A percentile compares a stretch with the other conserved stretches of the same genome.
Evolutionary conservation across 2,113 vertebrate species (phyloP).

Genomic region (Spheniscus mendiculus): DNA sequence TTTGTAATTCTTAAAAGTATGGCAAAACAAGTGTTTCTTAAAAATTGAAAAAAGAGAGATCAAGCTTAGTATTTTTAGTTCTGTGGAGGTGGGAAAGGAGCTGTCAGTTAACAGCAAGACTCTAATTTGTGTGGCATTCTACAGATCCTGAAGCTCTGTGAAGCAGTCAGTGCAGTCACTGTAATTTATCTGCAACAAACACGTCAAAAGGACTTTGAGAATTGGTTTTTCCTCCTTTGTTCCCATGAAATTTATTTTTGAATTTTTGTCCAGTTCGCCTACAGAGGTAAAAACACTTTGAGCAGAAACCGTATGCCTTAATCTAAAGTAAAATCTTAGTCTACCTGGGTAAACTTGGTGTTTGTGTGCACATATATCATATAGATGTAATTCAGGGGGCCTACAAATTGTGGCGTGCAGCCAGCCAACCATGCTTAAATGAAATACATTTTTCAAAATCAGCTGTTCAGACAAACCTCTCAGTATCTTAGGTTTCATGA

Average conservation of each 20-base stretch:
- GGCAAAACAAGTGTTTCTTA: background rate
- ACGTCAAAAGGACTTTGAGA: background rate
- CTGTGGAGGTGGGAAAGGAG: conserved; percentile 25
- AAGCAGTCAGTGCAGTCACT: conserved; percentile 7
- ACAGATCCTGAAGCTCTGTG: background rate
- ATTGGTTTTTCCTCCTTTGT: background rate
- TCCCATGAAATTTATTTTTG: background rate
- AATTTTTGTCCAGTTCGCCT: background rate
- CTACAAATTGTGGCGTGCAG: background rate
- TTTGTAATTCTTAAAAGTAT: background rate
- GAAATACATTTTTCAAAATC: background rate
- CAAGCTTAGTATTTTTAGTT: conserved; percentile 48
- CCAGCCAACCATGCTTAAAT: background rate
- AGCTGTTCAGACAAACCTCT: background rate
- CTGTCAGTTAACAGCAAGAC: conserved; percentile 44
- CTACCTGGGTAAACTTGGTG: background rate
- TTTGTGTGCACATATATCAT: background rate
- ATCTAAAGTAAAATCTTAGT: background rate
- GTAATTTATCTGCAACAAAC: conserved; percentile 11
- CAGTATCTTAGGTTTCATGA: background rate
- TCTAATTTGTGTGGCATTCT: conserved; percentile 26
- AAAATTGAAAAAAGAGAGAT: background rate
- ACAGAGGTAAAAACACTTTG: background rate
- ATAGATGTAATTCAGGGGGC: background rate
- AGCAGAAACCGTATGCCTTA: background rate